phyloP scores from a whole-genome alignment of 2,888 invertebrate species.

The Drosophila nigricruria region DNA sequence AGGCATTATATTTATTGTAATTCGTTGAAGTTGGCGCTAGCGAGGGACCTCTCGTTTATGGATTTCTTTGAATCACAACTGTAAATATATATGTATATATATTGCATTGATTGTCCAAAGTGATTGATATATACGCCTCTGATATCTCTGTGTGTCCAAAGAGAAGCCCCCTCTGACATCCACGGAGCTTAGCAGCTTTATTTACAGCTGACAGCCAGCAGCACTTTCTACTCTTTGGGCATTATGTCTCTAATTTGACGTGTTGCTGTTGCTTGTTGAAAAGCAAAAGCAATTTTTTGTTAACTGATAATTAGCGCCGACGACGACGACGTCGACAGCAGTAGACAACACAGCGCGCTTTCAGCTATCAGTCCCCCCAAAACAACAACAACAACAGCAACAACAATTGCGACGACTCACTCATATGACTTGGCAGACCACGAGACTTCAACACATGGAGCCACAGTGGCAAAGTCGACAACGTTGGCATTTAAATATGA shows the following conservation, averaged over 20 bases:
- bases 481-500: constrained; percentile 69
- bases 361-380: constrained; percentile 44
- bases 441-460: constrained; percentile 76
- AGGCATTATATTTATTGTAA: constrained; percentile 23
- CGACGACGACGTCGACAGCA: constrained; percentile 36
- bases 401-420: constrained; percentile 55
- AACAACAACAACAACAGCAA: constrained; percentile 20
- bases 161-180: constrained; percentile 45
- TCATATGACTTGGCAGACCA: constrained; percentile 79
- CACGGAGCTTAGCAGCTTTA: constrained; percentile 43
- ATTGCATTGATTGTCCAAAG: constrained; percentile 35
- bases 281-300: constrained; percentile 71
- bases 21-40: constrained; percentile 5
- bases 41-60: not conserved
- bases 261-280: constrained; percentile 38
- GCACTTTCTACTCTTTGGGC: constrained; percentile 54
- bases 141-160: constrained; percentile 12
- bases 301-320: constrained; percentile 69
- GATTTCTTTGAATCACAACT: constrained; percentile 19
- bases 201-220: constrained; percentile 47
- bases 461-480: constrained; percentile 56
- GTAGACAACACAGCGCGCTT: constrained; percentile 50
- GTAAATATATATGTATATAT: constrained; percentile 14
- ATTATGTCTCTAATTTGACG: constrained; percentile 55
- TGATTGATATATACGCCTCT: constrained; percentile 55